These are phyloP conservation scores for Ridgeia piscesae DNA, from an alignment of 1,140 invertebrate genomes.

Conservation along the genomic window DNA sequence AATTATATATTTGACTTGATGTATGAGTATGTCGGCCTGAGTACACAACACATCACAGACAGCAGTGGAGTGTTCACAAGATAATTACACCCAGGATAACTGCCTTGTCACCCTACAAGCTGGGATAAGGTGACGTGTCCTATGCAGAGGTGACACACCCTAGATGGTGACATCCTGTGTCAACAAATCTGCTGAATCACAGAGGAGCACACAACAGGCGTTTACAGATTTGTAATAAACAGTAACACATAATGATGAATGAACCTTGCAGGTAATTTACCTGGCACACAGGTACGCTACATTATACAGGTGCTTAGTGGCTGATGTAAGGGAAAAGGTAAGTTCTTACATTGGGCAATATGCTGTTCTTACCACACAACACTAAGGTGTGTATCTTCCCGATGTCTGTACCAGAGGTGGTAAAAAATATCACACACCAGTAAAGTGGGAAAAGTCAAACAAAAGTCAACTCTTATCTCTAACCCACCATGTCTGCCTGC, in stretches of 20 bases:
- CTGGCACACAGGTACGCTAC: background rate
- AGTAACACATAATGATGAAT: background rate
- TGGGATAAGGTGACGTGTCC: background rate
- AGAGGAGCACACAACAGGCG: background rate
- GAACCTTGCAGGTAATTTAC: background rate
- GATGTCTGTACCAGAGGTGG: too few species aligned
- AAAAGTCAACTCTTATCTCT: too few species aligned
- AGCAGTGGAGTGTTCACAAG: background rate
- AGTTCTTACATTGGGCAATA: too few species aligned
- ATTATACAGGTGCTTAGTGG: background rate
- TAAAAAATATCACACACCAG: too few species aligned
- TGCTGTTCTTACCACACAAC: too few species aligned
- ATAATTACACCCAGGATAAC: background rate
- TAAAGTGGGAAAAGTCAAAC: too few species aligned
- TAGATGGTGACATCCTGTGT: background rate
- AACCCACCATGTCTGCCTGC: too few species aligned
- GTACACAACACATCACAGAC: background rate
- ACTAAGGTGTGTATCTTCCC: too few species aligned
- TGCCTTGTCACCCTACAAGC: background rate
- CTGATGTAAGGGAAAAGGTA: background rate
- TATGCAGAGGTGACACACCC: too few species aligned
- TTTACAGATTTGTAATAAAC: background rate
- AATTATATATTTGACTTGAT: background rate
- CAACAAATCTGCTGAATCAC: background rate
- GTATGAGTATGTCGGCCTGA: background rate